Evolutionary conservation across 2,797 vertebrate genomes (phyloP).

Genomic region (Synaphobranchus kaupii): DNA sequence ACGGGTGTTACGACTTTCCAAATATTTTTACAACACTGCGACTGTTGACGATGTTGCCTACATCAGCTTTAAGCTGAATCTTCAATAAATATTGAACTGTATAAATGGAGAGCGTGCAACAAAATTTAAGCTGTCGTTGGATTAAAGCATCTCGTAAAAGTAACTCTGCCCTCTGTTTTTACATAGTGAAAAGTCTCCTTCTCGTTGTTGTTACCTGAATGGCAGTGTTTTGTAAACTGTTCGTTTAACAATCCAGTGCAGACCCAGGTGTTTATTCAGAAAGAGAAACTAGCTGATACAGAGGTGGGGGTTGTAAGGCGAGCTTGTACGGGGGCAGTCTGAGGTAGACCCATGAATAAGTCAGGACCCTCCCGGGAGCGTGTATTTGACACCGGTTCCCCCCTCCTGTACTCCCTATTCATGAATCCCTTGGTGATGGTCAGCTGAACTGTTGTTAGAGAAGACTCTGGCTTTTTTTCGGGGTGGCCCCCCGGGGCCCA

Average conservation of each 20-base stretch:
- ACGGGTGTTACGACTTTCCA: no score
- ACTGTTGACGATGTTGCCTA: no score
- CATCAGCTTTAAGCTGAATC: no score
- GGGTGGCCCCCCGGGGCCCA: neutral
- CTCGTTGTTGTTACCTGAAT: no score
- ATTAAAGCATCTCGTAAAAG: neutral
- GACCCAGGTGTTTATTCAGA: neutral
- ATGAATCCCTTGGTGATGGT: slow-evolving; percentile 6
- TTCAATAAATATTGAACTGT: neutral
- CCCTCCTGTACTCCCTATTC: slow-evolving; percentile 11
- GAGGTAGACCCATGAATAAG: neutral
- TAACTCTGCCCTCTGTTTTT: neutral
- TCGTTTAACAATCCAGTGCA: neutral
- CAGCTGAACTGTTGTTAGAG: neutral
- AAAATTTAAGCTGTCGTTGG: neutral
- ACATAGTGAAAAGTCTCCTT: no score
- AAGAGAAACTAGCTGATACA: neutral
- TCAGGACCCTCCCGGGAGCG: neutral
- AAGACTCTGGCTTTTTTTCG: neutral
- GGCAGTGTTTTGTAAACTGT: neutral
- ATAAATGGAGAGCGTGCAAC: neutral
- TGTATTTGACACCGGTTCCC: slow-evolving; percentile 62
- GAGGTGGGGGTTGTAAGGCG: neutral
- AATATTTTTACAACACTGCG: no score
- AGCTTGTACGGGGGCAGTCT: neutral